Conservation (phyloP, 64 coral and sea anemone species). For the Platygyra sinensis region DNA sequence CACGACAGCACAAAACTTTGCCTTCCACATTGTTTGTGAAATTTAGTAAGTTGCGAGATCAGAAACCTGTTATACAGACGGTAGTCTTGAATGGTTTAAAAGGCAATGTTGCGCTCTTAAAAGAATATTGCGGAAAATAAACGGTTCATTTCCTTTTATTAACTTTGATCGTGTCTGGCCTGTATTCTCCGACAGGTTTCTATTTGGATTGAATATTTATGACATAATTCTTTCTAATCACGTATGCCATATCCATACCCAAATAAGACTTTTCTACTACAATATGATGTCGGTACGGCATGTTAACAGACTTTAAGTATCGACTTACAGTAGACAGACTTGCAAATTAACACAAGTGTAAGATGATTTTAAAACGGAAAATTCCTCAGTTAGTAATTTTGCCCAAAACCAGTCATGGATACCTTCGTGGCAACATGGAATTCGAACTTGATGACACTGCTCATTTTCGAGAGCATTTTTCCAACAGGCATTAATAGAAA, state of each 20-base stretch:
- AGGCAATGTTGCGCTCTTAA: neutral
- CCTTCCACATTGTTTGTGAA: neutral
- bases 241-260: neutral
- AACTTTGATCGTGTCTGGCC: neutral
- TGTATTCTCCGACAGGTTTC: neutral
- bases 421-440: too few species aligned
- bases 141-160: slow-evolving; percentile 1
- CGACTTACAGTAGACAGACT: too few species aligned
- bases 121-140: neutral
- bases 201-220: neutral
- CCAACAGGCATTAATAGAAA: too few species aligned
- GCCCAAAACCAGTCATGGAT: too few species aligned
- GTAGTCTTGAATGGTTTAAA: neutral
- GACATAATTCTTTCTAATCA: neutral
- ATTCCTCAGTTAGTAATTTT: too few species aligned
- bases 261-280: neutral
- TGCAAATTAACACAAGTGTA: too few species aligned
- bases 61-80: neutral
- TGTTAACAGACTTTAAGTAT: too few species aligned
- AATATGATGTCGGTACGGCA: neutral
- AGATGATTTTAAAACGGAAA: too few species aligned
- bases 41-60: neutral
- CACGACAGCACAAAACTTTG: neutral
- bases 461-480: too few species aligned
- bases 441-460: too few species aligned